Base-by-base conservation (phyloP, 1,140 invertebrate species). In the Ganaspis sp. region DNA sequence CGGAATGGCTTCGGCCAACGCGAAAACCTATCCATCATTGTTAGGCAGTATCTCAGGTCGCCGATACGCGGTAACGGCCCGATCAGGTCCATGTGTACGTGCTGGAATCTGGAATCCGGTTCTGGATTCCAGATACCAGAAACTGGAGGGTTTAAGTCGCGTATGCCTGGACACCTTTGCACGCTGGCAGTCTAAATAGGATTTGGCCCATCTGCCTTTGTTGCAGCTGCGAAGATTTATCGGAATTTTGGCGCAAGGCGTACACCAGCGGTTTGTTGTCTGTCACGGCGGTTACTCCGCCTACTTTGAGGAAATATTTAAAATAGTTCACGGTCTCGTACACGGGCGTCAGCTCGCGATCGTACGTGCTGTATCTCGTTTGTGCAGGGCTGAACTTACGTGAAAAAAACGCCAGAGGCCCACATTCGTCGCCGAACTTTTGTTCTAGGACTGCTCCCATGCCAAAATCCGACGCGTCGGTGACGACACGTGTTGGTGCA, bases 1-100 rank as follows among this genome's bases (percentile, higher is more conserved):
- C 6, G 92, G 92, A 17, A 90, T 73, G 1, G 89, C 88, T 92
- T 91, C 0, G 88, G 91, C 90, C 90, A 93, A 17, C 88, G 74
- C 5, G 92, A 91, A 72, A 82, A 88, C 21, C 87, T 72, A 77
- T 92, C 92, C 0, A 92, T 89, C 15, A 87, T 83, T 0, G 92
- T 92, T 0, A 93, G 76, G 9, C 85, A 79, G 77, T 92, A 92
- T 15, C 81, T 19, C 77, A 78, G 79, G 4, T 84, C 89, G 8
- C 88, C 37, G 1, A 83, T 86, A 9, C 77, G 64, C 21, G 87
- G 84, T 26, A 92, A 77, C 0, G 88, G 91, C 12, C 88, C 87
- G 9, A 92, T 81, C 5, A 92, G 78, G 79, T 91, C 91, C 0
- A 92, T 71, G 77, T 92, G 84, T 0, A 91, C 70, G 49, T 89